Evolutionary conservation across 2,888 invertebrate species (phyloP).

Genomic region (Mycogona germanica): DNA sequence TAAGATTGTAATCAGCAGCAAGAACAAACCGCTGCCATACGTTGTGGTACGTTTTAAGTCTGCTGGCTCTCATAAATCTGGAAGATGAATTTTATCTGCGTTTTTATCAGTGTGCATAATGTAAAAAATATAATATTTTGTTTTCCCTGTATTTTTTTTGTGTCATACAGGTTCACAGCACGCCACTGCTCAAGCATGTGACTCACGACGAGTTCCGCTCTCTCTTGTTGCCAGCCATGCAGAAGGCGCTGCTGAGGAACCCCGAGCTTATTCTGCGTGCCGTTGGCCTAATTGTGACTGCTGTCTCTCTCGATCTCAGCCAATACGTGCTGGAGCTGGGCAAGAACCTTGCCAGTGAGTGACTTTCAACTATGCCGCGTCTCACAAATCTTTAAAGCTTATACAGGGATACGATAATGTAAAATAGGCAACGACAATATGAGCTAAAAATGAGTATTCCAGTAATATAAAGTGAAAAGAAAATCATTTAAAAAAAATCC

Average conservation of each 20-base stretch:
- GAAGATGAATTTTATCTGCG: background rate
- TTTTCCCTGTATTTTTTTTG: background rate
- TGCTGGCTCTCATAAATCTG: no score
- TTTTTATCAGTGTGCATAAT: background rate
- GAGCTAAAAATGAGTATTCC: no score
- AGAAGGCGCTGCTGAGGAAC: constrained; percentile 82
- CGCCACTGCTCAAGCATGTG: constrained; percentile 42
- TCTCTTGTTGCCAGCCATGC: constrained; percentile 64
- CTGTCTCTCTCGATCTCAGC: constrained; percentile 61
- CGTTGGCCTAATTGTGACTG: constrained; percentile 60
- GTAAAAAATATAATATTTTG: background rate
- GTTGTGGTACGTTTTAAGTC: constrained; percentile 31
- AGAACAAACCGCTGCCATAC: constrained; percentile 55
- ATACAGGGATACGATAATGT: no score
- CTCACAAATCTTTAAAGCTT: no score
- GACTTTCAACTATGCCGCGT: no score
- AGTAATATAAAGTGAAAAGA: no score
- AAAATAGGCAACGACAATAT: no score
- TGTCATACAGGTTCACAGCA: constrained; percentile 41
- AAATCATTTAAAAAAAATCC: no score
- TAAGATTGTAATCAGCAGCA: constrained; percentile 63
- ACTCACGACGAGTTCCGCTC: constrained; percentile 56
- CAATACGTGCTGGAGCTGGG: constrained; percentile 63
- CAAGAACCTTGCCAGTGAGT: constrained; percentile 61
- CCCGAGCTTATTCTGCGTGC: constrained; percentile 78